Conservation (phyloP, 2,888 invertebrate genomes). For the Leptinotarsa rubiginosa region DNA sequence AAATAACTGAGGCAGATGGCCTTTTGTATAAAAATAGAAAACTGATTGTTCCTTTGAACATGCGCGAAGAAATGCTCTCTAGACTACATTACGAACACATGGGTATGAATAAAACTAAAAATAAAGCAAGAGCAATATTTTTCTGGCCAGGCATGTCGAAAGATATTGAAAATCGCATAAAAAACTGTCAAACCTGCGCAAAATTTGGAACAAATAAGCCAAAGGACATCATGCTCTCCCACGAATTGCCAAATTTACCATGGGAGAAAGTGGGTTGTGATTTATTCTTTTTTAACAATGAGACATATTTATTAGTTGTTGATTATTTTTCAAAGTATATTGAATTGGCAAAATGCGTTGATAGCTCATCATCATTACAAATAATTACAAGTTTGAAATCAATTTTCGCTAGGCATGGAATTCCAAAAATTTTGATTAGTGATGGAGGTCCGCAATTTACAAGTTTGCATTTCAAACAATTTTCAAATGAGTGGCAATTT, state of each 20-base stretch:
- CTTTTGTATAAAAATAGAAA: no score
- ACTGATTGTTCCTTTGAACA: neutral
- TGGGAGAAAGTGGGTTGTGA: constrained; percentile 26
- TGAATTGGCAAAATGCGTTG: constrained; percentile 19
- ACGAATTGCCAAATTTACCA: constrained; percentile 23
- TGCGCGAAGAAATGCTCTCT: neutral
- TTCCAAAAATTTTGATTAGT: constrained; percentile 23
- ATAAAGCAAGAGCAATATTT: neutral
- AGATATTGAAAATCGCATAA: constrained; percentile 20
- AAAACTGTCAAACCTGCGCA: constrained; percentile 18
- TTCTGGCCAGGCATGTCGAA: constrained; percentile 16
- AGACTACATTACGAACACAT: neutral
- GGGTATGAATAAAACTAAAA: neutral
- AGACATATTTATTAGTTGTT: constrained; percentile 15
- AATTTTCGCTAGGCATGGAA: constrained; percentile 6
- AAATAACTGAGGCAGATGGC: neutral
- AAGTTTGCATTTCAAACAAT: constrained; percentile 24
- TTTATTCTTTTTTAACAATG: constrained; percentile 16
- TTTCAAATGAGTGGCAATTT: constrained; percentile 11
- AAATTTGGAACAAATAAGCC: constrained; percentile 15
- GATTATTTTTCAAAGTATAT: constrained; percentile 13
- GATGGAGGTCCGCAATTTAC: constrained; percentile 25
- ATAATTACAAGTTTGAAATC: neutral
- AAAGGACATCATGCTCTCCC: constrained; percentile 14
- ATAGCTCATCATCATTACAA: neutral